phyloP scores from a whole-genome alignment of 92 coral and sea anemone species.

The Zoanthus gigantus region DNA sequence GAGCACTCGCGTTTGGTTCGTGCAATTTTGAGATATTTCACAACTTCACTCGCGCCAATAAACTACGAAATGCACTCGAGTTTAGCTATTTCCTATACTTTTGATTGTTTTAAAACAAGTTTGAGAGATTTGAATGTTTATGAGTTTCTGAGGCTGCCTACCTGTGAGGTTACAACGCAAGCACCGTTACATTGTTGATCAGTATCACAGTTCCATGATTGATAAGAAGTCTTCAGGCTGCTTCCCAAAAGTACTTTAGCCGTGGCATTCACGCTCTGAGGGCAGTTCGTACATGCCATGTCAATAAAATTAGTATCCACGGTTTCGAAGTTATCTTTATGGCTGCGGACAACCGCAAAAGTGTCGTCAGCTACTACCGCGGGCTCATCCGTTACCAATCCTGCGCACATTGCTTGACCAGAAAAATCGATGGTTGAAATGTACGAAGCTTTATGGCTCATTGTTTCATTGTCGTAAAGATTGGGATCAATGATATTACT shows the following conservation, averaged over 20 bases:
- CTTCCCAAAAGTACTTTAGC: conserved; percentile 73
- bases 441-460: conserved; percentile 61
- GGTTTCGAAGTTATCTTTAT: conserved; percentile 53
- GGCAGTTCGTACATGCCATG: conserved; percentile 66
- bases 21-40: no score
- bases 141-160: not conserved
- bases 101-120: no score
- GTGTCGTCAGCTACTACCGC: conserved; percentile 61
- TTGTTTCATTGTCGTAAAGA: conserved; percentile 56
- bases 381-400: conserved; percentile 71
- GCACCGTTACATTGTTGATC: conserved; percentile 76
- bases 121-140: no score
- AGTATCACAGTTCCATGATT: conserved; percentile 68
- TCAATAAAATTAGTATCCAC: conserved; percentile 63
- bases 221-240: conserved; percentile 55
- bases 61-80: no score
- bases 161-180: conserved; percentile 79
- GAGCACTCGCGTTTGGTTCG: no score
- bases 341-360: conserved; percentile 68
- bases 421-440: conserved; percentile 54
- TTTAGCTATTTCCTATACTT: no score
- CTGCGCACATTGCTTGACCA: conserved; percentile 83
- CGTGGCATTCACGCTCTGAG: conserved; percentile 35
- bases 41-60: no score
- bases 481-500: conserved; percentile 61